Base-by-base conservation (phyloP, 2,113 vertebrate species). In the Trematomus loennbergii region DNA sequence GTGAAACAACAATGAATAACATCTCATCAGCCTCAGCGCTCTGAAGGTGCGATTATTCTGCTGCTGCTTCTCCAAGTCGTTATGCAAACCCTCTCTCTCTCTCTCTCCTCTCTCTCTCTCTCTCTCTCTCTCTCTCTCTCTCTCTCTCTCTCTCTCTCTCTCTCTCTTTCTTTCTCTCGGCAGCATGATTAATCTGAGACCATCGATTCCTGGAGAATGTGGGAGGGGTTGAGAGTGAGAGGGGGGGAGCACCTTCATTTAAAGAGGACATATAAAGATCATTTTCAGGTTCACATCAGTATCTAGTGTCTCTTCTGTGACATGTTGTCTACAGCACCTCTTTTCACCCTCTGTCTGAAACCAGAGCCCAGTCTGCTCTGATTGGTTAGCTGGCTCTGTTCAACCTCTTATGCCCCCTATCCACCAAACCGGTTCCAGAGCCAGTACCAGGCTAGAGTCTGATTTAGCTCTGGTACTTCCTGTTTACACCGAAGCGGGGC, bases 131-230 rank as follows among this genome's bases (percentile, higher is more conserved):
- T 58, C 59, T 67, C 69, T 36, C 33, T 79, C 70, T 75, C 33
- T 58, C 12, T 67, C 72, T 58, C 59, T 67, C 69, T 36, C 46
- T 72, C 59, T 61, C 49, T 53, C 67, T 70, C 78, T 72, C 68
- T 79, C 74, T 53, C 67, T 70, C 78, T 72, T 68, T 79, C 74
- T 87, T 55, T 87, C 88, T 88, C 69, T 69, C 69, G 79, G 90
- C 89, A 90, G 81, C 88, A 93, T 91, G 93, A 93, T 94, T 93
- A 91, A 94, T 93, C 89, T 92, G 89, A 29, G 40, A 88, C 88
- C 89, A 94, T 94, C 92, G 92, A 93, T 93, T 93, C 88, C 86
- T 92, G 33, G 68, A 87, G 87, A 88, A 92, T 81, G 88, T 85
- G n/a, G n/a, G 91, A 89, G 87, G 87, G 87, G 87, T 77, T 86